Percentiles rank a stretch among this genome's conserved stretches.
Evolutionary conservation across 2,888 invertebrate genomes (phyloP).

Genomic region (Gisinianus flammeolus): DNA sequence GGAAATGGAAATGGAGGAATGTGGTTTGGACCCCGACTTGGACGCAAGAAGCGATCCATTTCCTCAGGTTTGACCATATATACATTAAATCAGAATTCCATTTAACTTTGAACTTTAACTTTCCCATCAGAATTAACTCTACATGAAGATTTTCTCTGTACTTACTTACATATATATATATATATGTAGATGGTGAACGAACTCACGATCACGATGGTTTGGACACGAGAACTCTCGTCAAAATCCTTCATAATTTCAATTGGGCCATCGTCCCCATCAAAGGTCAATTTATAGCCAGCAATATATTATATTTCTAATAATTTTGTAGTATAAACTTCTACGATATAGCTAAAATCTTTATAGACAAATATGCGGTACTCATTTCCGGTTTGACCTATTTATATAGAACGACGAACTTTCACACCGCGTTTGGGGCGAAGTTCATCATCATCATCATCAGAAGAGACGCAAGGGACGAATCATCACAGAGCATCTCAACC

Average conservation of each 20-base stretch:
- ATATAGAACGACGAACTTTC: slow-evolving; percentile 24
- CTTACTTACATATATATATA: too few species aligned
- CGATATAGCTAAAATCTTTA: neutral
- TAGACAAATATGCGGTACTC: neutral
- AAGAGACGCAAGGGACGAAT: neutral
- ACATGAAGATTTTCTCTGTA: too few species aligned
- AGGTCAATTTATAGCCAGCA: too few species aligned
- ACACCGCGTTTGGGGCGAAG: slow-evolving; percentile 33
- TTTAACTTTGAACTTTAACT: too few species aligned
- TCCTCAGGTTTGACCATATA: slow-evolving; percentile 23
- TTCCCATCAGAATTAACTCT: too few species aligned
- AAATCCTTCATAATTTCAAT: slow-evolving; percentile 57
- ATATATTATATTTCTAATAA: too few species aligned
- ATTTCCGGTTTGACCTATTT: neutral
- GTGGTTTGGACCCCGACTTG: slow-evolving; percentile 75
- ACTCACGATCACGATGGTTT: slow-evolving; percentile 31
- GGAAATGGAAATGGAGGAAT: slow-evolving; percentile 61
- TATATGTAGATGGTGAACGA: too few species aligned
- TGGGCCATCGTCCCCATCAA: slow-evolving; percentile 58
- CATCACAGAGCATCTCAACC: slow-evolving; percentile 27
- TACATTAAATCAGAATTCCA: too few species aligned
- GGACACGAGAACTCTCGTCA: slow-evolving; percentile 53
- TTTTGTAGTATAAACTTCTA: too few species aligned
- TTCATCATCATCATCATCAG: slow-evolving; percentile 8
- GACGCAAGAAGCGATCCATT: slow-evolving; percentile 60